Evolutionary conservation across 1,140 invertebrate species (phyloP), one percentile per base, ranked within the genome.

Genomic region (Chymomyza costata): DNA sequence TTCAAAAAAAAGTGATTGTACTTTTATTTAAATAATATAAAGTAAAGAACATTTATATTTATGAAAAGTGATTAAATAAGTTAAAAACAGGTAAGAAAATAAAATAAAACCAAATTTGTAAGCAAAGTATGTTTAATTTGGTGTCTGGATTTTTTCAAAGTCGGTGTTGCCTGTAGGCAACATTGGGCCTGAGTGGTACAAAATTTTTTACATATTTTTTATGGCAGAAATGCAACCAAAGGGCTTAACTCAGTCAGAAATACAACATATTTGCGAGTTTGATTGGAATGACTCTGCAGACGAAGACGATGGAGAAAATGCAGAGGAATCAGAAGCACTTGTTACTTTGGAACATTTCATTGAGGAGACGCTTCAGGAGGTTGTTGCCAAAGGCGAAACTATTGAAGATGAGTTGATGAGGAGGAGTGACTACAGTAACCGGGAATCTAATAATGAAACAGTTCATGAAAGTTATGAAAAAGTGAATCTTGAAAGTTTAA

Each of bases 371-470:
- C 11, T 47, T n/a, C 45, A 34, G 10, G 17, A 19, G 11, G 18
- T 18, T 19, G 13, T 40, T 19, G 11, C 3, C 16, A 18, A 40
- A 19, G 38, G 18, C 3, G 11, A 19, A 39, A 39, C 17, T 18
- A 41, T 41, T 41, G 39, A 16, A 31, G n/a, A n/a, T n/a, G n/a
- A n/a, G n/a, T n/a, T n/a, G n/a, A n/a, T n/a, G n/a, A n/a, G n/a
- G n/a, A n/a, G n/a, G n/a, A n/a, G n/a, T n/a, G n/a, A n/a, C n/a
- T n/a, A n/a, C n/a, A n/a, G n/a, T n/a, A n/a, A n/a, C n/a, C n/a
- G n/a, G 2, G 41, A 44, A 28, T n/a, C 5, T 21, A 30, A 13
- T 44, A 31, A 28, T 44, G 41, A 44, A 44, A 44, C 41, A 2
- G 14, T 44, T 11, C 41, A 44, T n/a, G 5, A 41, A 41, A 41